phyloP scores from a whole-genome alignment of 2,888 invertebrate genomes.

The Orthonevra nobilis region DNA sequence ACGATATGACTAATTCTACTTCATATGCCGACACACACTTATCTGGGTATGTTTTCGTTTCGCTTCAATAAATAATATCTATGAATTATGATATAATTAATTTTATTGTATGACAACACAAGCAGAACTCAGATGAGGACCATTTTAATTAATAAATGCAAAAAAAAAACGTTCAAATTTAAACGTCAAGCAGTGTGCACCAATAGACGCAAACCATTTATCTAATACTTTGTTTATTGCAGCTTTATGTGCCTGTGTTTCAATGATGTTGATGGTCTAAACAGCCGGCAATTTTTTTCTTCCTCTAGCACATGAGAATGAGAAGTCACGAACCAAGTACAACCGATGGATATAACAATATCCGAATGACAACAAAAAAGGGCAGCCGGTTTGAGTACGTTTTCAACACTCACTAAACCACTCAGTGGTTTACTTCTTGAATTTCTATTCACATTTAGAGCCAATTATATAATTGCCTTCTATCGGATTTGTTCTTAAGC shows the following conservation, averaged over 20 bases:
- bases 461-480: too few species aligned
- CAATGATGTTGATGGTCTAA: neutral
- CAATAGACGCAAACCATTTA: slow-evolving; percentile 9
- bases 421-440: too few species aligned
- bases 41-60: neutral
- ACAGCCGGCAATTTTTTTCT: slow-evolving; percentile 23
- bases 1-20: slow-evolving; percentile 39
- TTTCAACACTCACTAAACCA: neutral
- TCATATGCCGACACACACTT: slow-evolving; percentile 7
- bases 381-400: slow-evolving; percentile 20
- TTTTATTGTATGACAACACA: neutral
- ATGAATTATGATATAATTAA: neutral
- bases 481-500: too few species aligned
- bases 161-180: too few species aligned
- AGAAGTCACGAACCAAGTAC: neutral
- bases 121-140: slow-evolving; percentile 6
- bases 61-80: slow-evolving; percentile 7
- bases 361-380: neutral
- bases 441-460: too few species aligned
- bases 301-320: slow-evolving; percentile 1
- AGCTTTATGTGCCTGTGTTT: neutral
- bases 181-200: neutral
- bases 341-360: neutral
- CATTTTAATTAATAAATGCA: slow-evolving; percentile 2
- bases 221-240: neutral